A percentile compares a stretch with the other conserved stretches of the same genome.
Conservation (phyloP, 35 echinoderm and acorn worm species). For the Ptychodera flava region DNA sequence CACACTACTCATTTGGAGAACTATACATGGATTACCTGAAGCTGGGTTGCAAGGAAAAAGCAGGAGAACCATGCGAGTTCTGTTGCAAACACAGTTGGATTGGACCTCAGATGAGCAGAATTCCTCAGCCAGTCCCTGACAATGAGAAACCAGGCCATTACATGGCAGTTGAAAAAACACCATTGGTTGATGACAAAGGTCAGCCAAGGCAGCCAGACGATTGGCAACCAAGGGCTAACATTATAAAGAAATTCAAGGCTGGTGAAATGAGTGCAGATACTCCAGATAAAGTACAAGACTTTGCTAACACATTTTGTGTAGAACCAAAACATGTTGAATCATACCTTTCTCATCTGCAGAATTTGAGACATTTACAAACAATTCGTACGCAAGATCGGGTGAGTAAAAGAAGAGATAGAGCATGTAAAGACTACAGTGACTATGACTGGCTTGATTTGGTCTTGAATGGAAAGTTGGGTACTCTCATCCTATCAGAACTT, state of each 20-base stretch:
- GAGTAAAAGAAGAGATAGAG: background rate
- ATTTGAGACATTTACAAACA: background rate
- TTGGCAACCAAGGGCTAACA: background rate
- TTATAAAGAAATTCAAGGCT: background rate
- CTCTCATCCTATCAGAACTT: background rate
- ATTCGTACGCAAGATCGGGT: background rate
- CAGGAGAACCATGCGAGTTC: background rate
- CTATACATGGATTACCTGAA: background rate
- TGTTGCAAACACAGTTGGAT: background rate
- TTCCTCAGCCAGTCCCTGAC: background rate
- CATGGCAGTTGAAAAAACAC: background rate
- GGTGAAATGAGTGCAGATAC: background rate
- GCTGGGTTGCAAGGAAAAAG: background rate
- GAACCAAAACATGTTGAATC: background rate
- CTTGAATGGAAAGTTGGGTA: background rate
- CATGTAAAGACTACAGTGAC: background rate
- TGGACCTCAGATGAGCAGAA: background rate
- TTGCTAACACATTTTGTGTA: background rate
- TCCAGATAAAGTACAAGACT: background rate
- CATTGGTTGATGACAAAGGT: background rate
- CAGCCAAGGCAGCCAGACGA: background rate
- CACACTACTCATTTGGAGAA: background rate
- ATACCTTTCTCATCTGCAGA: background rate
- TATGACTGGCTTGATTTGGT: background rate
- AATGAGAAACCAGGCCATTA: background rate